Percentiles rank a stretch among this genome's conserved stretches.
These are phyloP conservation scores for Pyrgus malvae DNA, from an alignment of 2,888 invertebrate species.

Conservation along the genomic window DNA sequence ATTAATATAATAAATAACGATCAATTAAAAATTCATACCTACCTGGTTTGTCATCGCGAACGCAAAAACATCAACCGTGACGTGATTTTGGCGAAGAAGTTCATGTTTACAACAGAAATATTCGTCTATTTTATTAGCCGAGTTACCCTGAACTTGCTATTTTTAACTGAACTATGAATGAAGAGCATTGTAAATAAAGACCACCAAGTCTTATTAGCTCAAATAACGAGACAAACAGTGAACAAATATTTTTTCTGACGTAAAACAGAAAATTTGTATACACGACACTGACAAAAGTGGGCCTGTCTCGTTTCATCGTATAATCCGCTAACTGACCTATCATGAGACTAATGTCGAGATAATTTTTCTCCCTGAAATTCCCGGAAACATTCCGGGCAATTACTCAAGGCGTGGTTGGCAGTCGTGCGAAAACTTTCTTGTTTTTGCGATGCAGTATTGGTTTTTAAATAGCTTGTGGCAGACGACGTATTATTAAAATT, in stretches of 20 bases:
- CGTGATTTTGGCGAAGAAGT: too few relatives aligned
- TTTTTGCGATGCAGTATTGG: constrained; percentile 16
- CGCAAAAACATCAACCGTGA: constrained; percentile 6
- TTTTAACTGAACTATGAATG: too few relatives aligned
- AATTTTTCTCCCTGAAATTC: constrained; percentile 4
- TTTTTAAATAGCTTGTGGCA: constrained; percentile 15
- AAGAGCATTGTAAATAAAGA: too few relatives aligned
- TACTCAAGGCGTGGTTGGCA: constrained; percentile 15
- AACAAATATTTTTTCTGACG: too few relatives aligned
- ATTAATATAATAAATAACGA: too few relatives aligned
- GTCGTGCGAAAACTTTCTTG: constrained; percentile 2
- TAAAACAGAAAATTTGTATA: background rate
- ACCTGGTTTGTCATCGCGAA: too few relatives aligned
- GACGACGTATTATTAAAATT: background rate
- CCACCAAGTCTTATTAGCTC: background rate
- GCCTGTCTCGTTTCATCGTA: background rate
- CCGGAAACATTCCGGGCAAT: constrained; percentile 4
- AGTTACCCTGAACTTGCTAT: too few relatives aligned
- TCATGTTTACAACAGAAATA: too few relatives aligned
- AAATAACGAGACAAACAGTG: background rate
- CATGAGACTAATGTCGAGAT: background rate
- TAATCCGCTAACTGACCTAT: background rate
- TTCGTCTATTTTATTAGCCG: too few relatives aligned
- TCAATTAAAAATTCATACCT: too few relatives aligned
- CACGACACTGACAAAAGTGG: background rate